These are phyloP conservation scores for Drosophila mauritiana DNA, from an alignment of 1,140 invertebrate species.

Conservation along the genomic window DNA sequence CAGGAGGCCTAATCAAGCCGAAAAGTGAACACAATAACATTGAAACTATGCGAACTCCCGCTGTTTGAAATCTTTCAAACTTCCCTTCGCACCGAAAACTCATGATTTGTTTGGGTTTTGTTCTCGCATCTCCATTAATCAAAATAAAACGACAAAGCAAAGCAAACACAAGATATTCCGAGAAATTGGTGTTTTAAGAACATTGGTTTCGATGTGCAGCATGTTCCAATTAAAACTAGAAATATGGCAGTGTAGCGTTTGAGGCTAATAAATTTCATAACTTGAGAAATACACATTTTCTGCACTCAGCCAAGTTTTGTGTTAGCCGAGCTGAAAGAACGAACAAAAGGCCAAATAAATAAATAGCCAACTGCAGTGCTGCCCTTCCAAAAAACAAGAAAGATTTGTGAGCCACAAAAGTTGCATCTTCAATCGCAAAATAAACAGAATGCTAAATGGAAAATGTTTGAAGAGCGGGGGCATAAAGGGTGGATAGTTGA, in stretches of 20 bases:
- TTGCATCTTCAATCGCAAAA: conserved; percentile 53
- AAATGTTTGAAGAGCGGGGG: conserved; percentile 7
- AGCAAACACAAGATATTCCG: conserved; percentile 32
- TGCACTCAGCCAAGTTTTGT: conserved; percentile 13
- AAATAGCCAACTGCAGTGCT: conserved; percentile 21
- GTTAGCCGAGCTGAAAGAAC: conserved; percentile 2
- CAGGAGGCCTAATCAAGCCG: conserved; percentile 20
- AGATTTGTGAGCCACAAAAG: conserved; percentile 44
- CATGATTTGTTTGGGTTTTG: conserved; percentile 8
- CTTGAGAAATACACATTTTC: conserved; percentile 30
- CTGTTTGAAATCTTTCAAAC: conserved; percentile 4
- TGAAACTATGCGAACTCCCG: conserved; percentile 26
- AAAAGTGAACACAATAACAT: conserved; percentile 27
- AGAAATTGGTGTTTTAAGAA: conserved; percentile 30
- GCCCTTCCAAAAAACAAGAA: conserved; percentile 20
- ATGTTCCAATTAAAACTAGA: conserved; percentile 48
- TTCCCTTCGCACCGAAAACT: conserved; percentile 2
- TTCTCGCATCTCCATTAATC: conserved; percentile 44
- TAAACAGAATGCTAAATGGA: conserved; percentile 37
- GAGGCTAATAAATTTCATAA: conserved; percentile 45
- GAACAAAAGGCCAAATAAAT: conserved; percentile 20
- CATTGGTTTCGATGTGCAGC: conserved; percentile 36
- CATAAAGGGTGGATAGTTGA: background rate
- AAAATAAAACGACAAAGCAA: conserved; percentile 27
- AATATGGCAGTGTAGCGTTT: conserved; percentile 9